Conservation (phyloP, 2,113 vertebrate genomes). For the Hypomesus transpacificus region DNA sequence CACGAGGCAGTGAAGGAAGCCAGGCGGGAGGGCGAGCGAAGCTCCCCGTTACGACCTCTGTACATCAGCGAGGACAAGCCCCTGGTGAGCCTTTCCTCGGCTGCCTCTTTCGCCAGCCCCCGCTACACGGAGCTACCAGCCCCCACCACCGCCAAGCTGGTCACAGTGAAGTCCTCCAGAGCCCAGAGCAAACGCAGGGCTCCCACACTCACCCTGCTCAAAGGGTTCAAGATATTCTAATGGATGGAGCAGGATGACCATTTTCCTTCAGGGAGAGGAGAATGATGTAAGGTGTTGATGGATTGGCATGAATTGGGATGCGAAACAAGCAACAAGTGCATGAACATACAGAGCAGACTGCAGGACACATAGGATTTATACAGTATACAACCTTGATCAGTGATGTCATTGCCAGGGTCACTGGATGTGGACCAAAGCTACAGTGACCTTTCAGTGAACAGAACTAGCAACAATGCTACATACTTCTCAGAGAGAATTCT, state of each 20-base stretch:
- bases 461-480: too few species aligned
- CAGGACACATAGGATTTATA: too few species aligned
- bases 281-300: not conserved
- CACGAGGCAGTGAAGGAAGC: conserved; percentile 79
- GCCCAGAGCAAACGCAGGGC: conserved; percentile 90
- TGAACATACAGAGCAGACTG: too few species aligned
- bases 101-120: conserved; percentile 65
- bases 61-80: conserved; percentile 78
- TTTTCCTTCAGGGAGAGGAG: not conserved
- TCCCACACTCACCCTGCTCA: conserved; percentile 84
- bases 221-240: conserved; percentile 93
- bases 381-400: too few species aligned
- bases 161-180: conserved; percentile 87
- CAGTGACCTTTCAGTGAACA: too few species aligned
- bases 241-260: not conserved
- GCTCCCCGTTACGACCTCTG: conserved; percentile 60
- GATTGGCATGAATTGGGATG: not conserved
- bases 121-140: conserved; percentile 85
- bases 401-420: too few species aligned
- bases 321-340: too few species aligned
- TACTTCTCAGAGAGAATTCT: too few species aligned
- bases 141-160: conserved; percentile 86
- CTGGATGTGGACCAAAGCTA: too few species aligned
- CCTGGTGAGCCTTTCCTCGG: conserved; percentile 50
- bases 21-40: conserved; percentile 62